These are phyloP conservation scores for Enteromius argenteus DNA, from an alignment of 2,797 vertebrate genomes.

Conservation along the genomic window DNA sequence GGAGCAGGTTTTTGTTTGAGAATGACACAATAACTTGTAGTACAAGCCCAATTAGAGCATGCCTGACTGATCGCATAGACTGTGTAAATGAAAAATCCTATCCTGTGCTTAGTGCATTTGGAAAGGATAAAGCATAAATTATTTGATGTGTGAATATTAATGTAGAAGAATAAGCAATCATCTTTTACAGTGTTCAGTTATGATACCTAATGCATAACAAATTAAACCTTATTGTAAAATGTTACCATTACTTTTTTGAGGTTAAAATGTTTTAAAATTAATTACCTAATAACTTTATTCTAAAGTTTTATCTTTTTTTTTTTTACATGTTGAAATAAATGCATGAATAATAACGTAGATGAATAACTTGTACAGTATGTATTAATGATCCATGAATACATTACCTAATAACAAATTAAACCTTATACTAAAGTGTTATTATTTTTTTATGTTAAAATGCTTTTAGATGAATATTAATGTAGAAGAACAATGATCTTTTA, in stretches of 20 bases:
- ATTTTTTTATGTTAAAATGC: background rate
- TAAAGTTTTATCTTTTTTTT: background rate
- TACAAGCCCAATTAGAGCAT: conserved; percentile 31
- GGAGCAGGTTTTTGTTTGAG: background rate
- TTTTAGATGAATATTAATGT: background rate
- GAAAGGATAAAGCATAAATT: background rate
- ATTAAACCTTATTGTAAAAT: background rate
- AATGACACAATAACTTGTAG: conserved; percentile 18
- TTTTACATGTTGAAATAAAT: background rate
- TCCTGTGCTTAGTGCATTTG: background rate
- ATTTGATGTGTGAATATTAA: background rate
- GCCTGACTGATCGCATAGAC: conserved; percentile 21
- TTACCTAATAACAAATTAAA: background rate
- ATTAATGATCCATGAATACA: background rate
- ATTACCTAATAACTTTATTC: background rate
- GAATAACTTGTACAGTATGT: background rate
- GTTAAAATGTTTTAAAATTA: background rate
- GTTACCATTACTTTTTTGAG: background rate
- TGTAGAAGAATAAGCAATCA: background rate
- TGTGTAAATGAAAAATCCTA: conserved; percentile 3
- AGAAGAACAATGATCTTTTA: background rate
- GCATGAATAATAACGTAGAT: background rate
- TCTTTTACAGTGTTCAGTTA: background rate
- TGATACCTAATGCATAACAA: background rate
- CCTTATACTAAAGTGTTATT: background rate